Evolutionary conservation across 2,797 vertebrate genomes (phyloP).

Genomic region (Podarcis lilfordi): DNA sequence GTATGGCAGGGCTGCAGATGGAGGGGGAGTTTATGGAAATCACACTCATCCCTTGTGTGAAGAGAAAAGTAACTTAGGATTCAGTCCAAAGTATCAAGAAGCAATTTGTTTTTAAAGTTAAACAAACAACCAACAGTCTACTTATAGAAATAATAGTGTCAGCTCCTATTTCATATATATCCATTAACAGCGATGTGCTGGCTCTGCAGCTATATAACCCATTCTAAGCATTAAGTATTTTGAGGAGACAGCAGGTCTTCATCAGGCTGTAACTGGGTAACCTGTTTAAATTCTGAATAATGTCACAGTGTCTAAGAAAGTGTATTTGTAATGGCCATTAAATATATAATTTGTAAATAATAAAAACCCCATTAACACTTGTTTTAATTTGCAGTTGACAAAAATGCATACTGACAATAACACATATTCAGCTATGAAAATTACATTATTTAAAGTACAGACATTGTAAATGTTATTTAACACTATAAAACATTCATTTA

Average conservation of each 20-base stretch:
- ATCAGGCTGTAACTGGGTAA: constrained; percentile 15
- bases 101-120: not conserved
- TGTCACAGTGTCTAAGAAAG: constrained; percentile 13
- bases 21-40: no score
- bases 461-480: constrained; percentile 24
- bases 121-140: not conserved
- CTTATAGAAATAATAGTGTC: not conserved
- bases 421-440: no score
- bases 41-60: not conserved
- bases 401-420: constrained; percentile 27
- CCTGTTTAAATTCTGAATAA: constrained; percentile 49
- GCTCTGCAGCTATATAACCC: not conserved
- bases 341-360: constrained; percentile 55
- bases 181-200: not conserved
- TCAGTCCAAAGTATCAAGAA: not conserved
- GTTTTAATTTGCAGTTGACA: constrained; percentile 45
- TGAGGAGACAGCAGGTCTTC: not conserved
- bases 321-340: not conserved
- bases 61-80: not conserved
- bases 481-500: constrained; percentile 6
- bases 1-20: not conserved
- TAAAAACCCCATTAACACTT: constrained; percentile 41
- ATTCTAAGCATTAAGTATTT: not conserved
- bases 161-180: not conserved
- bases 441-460: constrained; percentile 7